These are phyloP conservation scores for Orchestes rusci DNA, from an alignment of 2,888 invertebrate species.

Conservation along the genomic window DNA sequence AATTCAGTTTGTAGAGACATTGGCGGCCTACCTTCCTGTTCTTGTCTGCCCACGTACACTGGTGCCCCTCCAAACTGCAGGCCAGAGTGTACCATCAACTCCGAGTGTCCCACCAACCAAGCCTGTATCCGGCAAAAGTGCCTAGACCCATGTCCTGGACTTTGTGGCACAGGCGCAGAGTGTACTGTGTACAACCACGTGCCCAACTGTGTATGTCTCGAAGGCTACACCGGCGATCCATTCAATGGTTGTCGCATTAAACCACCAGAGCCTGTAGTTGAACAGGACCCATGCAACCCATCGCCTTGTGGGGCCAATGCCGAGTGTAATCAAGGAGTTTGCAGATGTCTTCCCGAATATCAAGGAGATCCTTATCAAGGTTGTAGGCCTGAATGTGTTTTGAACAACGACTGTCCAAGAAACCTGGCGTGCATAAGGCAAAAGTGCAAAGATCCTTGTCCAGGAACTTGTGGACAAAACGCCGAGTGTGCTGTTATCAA, in stretches of 20 bases:
- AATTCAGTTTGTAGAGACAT: constrained; percentile 52
- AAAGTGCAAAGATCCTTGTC: constrained; percentile 64
- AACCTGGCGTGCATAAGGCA: constrained; percentile 64
- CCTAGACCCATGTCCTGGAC: constrained; percentile 68
- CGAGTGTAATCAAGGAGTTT: constrained; percentile 57
- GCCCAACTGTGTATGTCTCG: constrained; percentile 61
- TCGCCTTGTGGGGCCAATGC: constrained; percentile 62
- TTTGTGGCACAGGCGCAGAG: constrained; percentile 66
- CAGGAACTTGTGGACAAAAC: constrained; percentile 66
- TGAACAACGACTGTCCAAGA: constrained; percentile 63
- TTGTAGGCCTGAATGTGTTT: constrained; percentile 67
- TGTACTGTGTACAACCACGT: constrained; percentile 72
- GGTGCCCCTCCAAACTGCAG: constrained; percentile 64
- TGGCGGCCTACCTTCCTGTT: constrained; percentile 56
- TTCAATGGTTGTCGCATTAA: constrained; percentile 46
- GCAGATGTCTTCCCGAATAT: constrained; percentile 61
- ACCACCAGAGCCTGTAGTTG: constrained; percentile 24
- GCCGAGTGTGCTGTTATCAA: constrained; percentile 67
- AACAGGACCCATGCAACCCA: constrained; percentile 52
- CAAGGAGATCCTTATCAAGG: constrained; percentile 61
- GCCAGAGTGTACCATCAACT: constrained; percentile 61
- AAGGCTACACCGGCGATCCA: constrained; percentile 53
- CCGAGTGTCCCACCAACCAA: constrained; percentile 64
- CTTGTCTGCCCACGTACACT: constrained; percentile 55
- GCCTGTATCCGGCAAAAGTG: constrained; percentile 74